Conservation (phyloP, 2,888 invertebrate species). For the Girardia tigrina region DNA sequence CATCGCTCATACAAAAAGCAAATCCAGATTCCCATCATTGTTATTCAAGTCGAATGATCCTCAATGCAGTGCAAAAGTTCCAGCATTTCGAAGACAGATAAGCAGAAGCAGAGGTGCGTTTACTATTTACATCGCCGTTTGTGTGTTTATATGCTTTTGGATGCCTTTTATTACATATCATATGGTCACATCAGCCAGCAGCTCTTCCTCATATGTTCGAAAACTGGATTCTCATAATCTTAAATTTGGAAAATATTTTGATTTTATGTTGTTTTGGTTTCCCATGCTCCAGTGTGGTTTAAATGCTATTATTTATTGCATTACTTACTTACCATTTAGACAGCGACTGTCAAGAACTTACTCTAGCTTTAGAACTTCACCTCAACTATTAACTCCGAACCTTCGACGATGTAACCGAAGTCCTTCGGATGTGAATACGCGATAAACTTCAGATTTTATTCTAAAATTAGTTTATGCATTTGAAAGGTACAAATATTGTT, state of each 20-base stretch:
- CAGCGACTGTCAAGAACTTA: neutral
- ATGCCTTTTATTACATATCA: neutral
- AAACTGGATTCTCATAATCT: neutral
- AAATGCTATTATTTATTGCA: constrained; percentile 3
- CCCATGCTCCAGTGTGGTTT: neutral
- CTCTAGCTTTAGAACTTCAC: neutral
- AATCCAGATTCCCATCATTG: neutral
- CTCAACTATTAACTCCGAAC: neutral
- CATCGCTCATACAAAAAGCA: neutral
- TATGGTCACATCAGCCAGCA: neutral
- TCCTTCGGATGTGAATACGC: neutral
- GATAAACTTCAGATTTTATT: no score
- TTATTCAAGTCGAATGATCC: neutral
- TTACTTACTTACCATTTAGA: constrained; percentile 1
- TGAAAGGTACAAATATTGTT: no score
- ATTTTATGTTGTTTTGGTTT: neutral
- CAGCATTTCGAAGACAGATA: neutral
- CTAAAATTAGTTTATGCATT: no score
- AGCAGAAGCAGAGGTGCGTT: neutral
- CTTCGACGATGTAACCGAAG: neutral
- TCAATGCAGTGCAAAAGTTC: neutral
- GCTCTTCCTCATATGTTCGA: neutral
- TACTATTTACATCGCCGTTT: neutral
- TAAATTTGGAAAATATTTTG: neutral
- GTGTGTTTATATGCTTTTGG: neutral